Base-by-base conservation (phyloP, 2,113 vertebrate genomes). In the Ploceus nigricollis region DNA sequence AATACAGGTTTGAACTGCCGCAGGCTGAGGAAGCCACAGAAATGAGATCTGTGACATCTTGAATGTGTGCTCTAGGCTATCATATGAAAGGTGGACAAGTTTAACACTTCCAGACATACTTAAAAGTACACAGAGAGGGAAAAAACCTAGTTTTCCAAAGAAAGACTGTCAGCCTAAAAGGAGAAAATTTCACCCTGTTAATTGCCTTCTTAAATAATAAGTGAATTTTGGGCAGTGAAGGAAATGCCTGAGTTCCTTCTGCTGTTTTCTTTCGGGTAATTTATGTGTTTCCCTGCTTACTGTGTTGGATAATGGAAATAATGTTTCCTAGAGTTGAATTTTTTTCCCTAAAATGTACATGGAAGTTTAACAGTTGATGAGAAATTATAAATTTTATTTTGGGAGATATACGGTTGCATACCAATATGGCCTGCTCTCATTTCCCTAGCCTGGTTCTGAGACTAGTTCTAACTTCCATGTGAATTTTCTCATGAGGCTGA, bases 11-110 rank as follows among this genome's bases (percentile, higher is more conserved):
- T 94, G 57, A 96, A 89, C 39, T 31, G 73, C 85, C 79, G 93
- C 48, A 61, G 90, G 85, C 82, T 86, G n/a, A 87, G 75, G 92
- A 96, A 97, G 48, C n/a, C 92, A 76, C 11, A 76, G 82, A 87
- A 93, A 91, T 93, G 37, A 93, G 84, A 87, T 87, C 73, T 89
- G 24, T 89, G 91, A 72, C 53, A 68, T 76, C 61, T 72, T 79
- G 57, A 85, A 64, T 31, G 31, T 48, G 61, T 87, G 87, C 92
- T 94, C 53, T 57, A 68, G 85, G 92, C 87, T 91, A 69, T 79
- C 75, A 68, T 64, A 72, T 65, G 57, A 87, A 94, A 89, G 53
- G 70, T 91, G 90, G 94, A 93, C 90, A 85, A 94, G 40, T 79
- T 12, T 72, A 78, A 71, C 57, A 71, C 15, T 85, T 89, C 22